These are phyloP conservation scores for Psettodes erumei DNA, from an alignment of 2,113 vertebrate genomes.

Conservation along the genomic window DNA sequence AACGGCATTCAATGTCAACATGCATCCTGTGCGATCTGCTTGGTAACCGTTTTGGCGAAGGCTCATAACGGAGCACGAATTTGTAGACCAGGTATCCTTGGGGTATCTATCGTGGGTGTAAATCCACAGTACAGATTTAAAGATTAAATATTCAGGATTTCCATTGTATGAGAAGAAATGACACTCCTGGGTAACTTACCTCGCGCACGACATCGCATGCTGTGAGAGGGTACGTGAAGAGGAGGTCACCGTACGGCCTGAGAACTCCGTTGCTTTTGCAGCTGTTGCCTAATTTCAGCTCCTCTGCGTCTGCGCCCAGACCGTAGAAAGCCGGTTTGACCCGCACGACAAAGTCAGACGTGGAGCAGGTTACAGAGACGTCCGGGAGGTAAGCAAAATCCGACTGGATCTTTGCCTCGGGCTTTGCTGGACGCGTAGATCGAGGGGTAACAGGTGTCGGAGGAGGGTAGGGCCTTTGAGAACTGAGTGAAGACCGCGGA, in stretches of 20 bases:
- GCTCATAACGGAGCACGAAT: conserved; percentile 69
- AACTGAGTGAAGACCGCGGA: background rate
- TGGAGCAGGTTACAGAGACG: conserved; percentile 74
- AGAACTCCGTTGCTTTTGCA: conserved; percentile 77
- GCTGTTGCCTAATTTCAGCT: conserved; percentile 69
- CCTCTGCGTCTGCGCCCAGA: conserved; percentile 51
- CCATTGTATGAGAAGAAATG: background rate
- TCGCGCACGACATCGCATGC: conserved; percentile 68
- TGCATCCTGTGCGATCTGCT: conserved; percentile 33
- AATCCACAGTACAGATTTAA: background rate
- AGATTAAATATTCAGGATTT: background rate
- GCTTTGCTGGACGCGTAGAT: background rate
- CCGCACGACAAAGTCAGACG: conserved; percentile 66
- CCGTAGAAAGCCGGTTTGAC: conserved; percentile 76
- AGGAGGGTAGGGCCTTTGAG: background rate
- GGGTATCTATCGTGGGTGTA: conserved; percentile 47
- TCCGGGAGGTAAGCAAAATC: conserved; percentile 47
- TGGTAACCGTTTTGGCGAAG: conserved; percentile 40
- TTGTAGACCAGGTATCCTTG: conserved; percentile 70
- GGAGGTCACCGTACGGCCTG: conserved; percentile 65
- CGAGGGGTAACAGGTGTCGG: background rate
- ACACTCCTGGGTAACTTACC: conserved; percentile 41
- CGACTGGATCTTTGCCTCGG: background rate
- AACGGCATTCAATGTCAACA: conserved; percentile 76
- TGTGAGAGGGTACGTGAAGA: conserved; percentile 75